Conservation (phyloP, 2,113 vertebrate species). For the Chinchilla lanigera region DNA sequence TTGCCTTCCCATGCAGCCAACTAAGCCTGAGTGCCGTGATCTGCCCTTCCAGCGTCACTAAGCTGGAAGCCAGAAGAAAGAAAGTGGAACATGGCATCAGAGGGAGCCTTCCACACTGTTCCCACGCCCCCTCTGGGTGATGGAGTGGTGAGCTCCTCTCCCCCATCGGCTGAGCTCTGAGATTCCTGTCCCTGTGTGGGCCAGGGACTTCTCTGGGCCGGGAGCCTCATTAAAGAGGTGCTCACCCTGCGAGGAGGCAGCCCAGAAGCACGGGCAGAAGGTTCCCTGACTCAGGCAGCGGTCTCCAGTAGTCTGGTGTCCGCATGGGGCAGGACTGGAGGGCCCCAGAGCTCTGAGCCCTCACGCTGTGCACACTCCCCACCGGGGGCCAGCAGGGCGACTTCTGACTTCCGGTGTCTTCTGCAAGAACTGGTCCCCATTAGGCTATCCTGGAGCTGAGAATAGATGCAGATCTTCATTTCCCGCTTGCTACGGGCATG, state of each 20-base stretch:
- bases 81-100: neutral
- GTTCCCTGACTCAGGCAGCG: fast-evolving
- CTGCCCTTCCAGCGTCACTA: neutral
- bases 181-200: neutral
- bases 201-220: too few relatives aligned
- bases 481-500: neutral
- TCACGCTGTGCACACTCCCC: neutral
- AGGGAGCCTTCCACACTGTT: neutral
- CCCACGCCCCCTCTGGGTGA: fast-evolving
- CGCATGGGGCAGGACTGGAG: too few relatives aligned
- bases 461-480: neutral
- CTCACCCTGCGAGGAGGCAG: fast-evolving
- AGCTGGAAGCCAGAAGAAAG: neutral
- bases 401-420: neutral
- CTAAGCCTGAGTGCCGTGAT: neutral
- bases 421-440: too few relatives aligned
- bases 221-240: fast-evolving
- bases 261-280: neutral
- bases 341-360: fast-evolving
- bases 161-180: neutral
- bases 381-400: neutral
- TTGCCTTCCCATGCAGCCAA: neutral
- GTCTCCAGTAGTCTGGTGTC: neutral
- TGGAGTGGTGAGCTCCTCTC: neutral
- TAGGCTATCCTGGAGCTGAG: neutral